These are phyloP conservation scores for Okapia johnstoni DNA, from an alignment of 2,113 vertebrate species.

Conservation along the genomic window DNA sequence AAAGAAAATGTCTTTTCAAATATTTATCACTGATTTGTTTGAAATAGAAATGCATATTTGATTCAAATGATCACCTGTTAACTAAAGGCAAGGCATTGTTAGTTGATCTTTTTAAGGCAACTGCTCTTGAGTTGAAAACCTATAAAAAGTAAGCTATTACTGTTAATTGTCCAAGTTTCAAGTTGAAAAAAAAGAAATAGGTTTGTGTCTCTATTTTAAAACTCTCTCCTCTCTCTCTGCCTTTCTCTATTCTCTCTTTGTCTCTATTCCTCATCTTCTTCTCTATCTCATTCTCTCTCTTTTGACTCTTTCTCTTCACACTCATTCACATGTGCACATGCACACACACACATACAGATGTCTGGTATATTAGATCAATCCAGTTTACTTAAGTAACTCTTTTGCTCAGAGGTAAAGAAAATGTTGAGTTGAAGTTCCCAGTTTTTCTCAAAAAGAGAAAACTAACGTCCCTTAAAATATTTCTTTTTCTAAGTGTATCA, in stretches of 20 bases:
- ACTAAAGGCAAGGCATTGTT: not conserved
- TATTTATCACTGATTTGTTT: not conserved
- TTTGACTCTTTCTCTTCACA: not conserved
- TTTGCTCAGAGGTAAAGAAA: not conserved
- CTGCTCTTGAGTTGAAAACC: not conserved
- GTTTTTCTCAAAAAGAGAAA: conserved; percentile 12
- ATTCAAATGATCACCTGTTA: not conserved
- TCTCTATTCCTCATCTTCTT: not conserved
- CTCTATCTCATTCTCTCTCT: too few species aligned
- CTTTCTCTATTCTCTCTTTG: not conserved
- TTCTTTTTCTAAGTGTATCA: not conserved
- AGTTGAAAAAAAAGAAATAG: not conserved
- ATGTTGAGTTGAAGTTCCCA: not conserved
- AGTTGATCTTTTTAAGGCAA: not conserved
- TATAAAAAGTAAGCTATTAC: not conserved
- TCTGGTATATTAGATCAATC: not conserved
- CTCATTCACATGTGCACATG: not conserved
- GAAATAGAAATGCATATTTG: not conserved
- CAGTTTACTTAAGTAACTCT: not conserved
- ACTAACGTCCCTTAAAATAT: not conserved
- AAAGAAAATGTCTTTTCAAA: not conserved
- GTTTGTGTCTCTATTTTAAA: not conserved
- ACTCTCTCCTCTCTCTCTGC: too few species aligned
- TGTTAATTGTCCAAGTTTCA: not conserved
- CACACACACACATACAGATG: not conserved